Evolutionary conservation across 2,888 invertebrate species (phyloP).

Genomic region (Spodoptera picta): DNA sequence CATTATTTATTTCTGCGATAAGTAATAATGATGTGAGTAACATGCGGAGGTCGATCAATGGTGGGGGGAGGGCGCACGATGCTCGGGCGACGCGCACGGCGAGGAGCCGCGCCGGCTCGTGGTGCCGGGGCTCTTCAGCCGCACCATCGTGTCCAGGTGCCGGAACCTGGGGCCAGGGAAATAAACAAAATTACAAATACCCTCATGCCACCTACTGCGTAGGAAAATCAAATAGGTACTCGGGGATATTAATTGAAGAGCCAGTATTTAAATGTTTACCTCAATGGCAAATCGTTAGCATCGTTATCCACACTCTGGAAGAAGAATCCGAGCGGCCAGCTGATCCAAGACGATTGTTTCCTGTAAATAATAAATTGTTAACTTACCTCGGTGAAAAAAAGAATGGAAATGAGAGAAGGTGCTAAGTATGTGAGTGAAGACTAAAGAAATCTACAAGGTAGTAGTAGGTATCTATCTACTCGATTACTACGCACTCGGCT

Average conservation of each 20-base stretch:
- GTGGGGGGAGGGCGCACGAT: slow-evolving; percentile 78
- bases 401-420: neutral
- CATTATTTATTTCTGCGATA: slow-evolving; percentile 65
- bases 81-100: slow-evolving; percentile 92
- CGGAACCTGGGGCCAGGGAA: slow-evolving; percentile 90
- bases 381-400: neutral
- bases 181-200: neutral
- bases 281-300: slow-evolving; percentile 93
- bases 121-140: slow-evolving; percentile 91
- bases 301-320: slow-evolving; percentile 94
- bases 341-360: slow-evolving; percentile 95
- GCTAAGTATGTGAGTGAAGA: neutral
- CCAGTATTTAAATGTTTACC: slow-evolving; percentile 83
- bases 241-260: too few relatives aligned
- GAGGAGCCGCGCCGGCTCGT: slow-evolving; percentile 90
- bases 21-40: slow-evolving; percentile 39
- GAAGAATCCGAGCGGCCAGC: slow-evolving; percentile 96
- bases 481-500: slow-evolving; percentile 25
- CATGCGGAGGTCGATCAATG: slow-evolving; percentile 61
- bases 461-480: slow-evolving; percentile 20
- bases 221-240: too few relatives aligned
- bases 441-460: slow-evolving; percentile 1
- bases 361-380: slow-evolving; percentile 72
- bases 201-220: neutral
- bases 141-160: slow-evolving; percentile 95